Base-by-base conservation (phyloP, 2,113 vertebrate genomes). In the Ivindomyrus marchei region DNA sequence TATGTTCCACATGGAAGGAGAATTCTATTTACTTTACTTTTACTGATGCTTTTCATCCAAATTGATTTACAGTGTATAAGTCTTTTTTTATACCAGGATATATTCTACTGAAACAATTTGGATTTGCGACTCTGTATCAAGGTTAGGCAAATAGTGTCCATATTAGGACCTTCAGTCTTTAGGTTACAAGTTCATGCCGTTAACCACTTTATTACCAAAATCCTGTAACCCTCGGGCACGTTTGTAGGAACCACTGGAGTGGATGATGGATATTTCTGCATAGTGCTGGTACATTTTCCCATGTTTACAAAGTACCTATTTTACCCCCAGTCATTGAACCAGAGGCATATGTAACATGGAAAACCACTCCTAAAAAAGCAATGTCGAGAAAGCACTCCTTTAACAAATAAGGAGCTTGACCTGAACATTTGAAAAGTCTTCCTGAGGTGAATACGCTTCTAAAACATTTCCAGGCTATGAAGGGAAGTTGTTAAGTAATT, bases 401-500 rank as follows among this genome's bases (percentile, higher is more conserved):
- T 39, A 42, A 80, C 36, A 80, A 47, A 45, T 46, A 85, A 85
- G 24, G 42, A 45, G 19, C 36, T 85, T 85, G 83, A 47, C 42
- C 39, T 47, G 45, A 85, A 42, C 58, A 70, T 50, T 74, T 87
- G 49, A 87, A 70, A 31, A 50, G 83, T 58, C 47, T 91, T 93
- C 91, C 90, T 89, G 92, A 94, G 91, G 93, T 95, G 93, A 95
- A 94, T 91, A 94, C 92, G 90, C 92, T 92, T 88, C 90, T 90
- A 92, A 90, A 80, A 83, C 89, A 90, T 89, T 94, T 94, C 91
- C 91, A 90, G 92, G 93, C 92, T 91, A 92, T 95, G 94, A 96
- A 95, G 90, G 89, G 90, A 90, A 86, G 92, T 93, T 95, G 92
- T 91, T 95, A 94, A 94, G 93, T 94, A 95, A 96, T 96, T 95